Evolutionary conservation across 2,797 vertebrate genomes (phyloP).

Genomic region (Rhinophrynus dorsalis): DNA sequence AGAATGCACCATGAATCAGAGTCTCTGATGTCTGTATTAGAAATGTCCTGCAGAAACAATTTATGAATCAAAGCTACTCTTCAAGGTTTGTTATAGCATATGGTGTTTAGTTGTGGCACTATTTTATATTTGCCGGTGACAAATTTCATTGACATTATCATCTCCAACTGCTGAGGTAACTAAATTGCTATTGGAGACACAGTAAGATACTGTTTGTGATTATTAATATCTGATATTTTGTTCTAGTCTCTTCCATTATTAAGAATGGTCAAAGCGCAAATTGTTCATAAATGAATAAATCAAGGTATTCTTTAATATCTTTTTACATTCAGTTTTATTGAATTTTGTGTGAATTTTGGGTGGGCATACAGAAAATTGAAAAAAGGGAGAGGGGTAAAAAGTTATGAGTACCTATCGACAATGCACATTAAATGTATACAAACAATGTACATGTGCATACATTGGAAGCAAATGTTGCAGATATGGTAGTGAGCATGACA

Average conservation of each 20-base stretch:
- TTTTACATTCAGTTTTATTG: background rate
- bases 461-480: too few relatives aligned
- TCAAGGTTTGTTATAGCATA: constrained; percentile 48
- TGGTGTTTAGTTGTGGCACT: background rate
- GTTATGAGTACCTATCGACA: too few relatives aligned
- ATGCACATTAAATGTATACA: too few relatives aligned
- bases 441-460: too few relatives aligned
- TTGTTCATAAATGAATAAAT: too few relatives aligned
- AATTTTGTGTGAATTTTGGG: background rate
- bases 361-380: too few relatives aligned
- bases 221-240: constrained; percentile 1
- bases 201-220: background rate
- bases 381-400: too few relatives aligned
- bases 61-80: constrained; percentile 17
- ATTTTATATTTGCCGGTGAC: constrained; percentile 46
- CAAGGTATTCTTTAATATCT: background rate
- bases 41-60: constrained; percentile 53
- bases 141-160: constrained; percentile 38
- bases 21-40: constrained; percentile 63
- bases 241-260: background rate
- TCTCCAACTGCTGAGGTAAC: constrained; percentile 36
- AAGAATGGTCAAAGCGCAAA: too few relatives aligned
- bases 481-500: too few relatives aligned
- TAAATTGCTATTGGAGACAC: background rate
- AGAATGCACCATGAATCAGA: constrained; percentile 58